phyloP scores from a whole-genome alignment of 2,888 invertebrate species.

The Adelphocoris suturalis region DNA sequence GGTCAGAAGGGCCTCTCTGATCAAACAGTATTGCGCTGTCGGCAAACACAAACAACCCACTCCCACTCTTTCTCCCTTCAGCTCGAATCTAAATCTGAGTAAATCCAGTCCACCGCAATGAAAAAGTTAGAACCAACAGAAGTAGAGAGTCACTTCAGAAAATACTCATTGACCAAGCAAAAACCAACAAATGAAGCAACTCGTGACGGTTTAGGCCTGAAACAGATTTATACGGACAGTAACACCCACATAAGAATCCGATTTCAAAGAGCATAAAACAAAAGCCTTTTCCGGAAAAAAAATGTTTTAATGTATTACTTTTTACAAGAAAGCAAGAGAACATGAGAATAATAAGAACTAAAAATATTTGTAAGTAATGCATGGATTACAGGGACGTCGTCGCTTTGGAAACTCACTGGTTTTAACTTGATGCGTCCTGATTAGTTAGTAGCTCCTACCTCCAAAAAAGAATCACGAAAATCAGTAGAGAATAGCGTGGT shows the following conservation, averaged over 20 bases:
- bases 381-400: too few relatives aligned
- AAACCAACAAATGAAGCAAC: neutral
- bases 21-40: conserved; percentile 6
- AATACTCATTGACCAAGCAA: neutral
- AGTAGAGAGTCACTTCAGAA: neutral
- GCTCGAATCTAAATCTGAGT: conserved; percentile 14
- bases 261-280: too few relatives aligned
- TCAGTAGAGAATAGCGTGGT: too few relatives aligned
- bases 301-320: too few relatives aligned
- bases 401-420: too few relatives aligned
- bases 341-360: too few relatives aligned
- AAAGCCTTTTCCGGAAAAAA: too few relatives aligned
- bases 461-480: too few relatives aligned
- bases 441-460: too few relatives aligned
- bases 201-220: neutral
- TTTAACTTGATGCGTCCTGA: too few relatives aligned
- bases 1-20: conserved; percentile 16
- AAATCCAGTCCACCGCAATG: conserved; percentile 5
- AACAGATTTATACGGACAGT: neutral
- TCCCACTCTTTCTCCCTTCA: conserved; percentile 1
- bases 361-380: too few relatives aligned
- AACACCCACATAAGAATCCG: neutral
- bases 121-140: conserved; percentile 13
- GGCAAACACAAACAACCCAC: conserved; percentile 3
- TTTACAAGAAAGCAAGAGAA: too few relatives aligned